Percentiles rank a stretch among this genome's conserved stretches.
These are phyloP conservation scores for Temnothorax ravouxi DNA, from an alignment of 2,888 invertebrate species.

Conservation along the genomic window DNA sequence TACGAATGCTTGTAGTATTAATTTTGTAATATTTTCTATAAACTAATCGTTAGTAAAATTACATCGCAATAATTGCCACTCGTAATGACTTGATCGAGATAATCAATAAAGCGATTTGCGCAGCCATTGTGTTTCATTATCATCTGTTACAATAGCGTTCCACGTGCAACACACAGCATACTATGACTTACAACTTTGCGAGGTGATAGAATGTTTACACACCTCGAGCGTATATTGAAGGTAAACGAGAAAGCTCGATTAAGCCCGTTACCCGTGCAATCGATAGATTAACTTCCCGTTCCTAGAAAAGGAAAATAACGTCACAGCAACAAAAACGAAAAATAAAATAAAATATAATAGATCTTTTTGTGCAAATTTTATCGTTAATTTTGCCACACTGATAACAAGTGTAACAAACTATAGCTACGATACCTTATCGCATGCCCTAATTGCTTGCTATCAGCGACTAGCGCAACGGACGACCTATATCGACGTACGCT, in stretches of 20 bases:
- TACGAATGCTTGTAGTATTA: background rate
- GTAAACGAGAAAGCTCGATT: slow-evolving; percentile 53
- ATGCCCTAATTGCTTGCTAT: slow-evolving; percentile 57
- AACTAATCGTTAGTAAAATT: background rate
- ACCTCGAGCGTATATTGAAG: slow-evolving; percentile 36
- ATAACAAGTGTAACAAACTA: background rate
- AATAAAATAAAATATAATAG: background rate
- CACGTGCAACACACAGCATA: background rate
- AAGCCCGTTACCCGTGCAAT: slow-evolving; percentile 36
- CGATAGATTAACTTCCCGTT: slow-evolving; percentile 41
- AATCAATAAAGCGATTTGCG: slow-evolving; percentile 16
- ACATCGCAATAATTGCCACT: background rate
- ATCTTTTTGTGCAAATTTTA: background rate
- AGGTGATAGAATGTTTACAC: slow-evolving; percentile 47
- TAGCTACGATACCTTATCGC: background rate
- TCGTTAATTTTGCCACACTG: background rate
- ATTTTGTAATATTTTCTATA: background rate
- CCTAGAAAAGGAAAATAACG: background rate
- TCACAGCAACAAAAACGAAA: background rate
- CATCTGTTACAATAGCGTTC: slow-evolving; percentile 13
- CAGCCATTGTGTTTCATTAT: slow-evolving; percentile 16
- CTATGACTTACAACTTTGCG: slow-evolving; percentile 47
- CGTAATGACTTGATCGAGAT: too few species aligned
- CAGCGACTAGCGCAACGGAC: slow-evolving; percentile 47
- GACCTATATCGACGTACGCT: slow-evolving; percentile 58